Conservation (phyloP, 2,797 vertebrate genomes). For the Chromobotia macracanthus region DNA sequence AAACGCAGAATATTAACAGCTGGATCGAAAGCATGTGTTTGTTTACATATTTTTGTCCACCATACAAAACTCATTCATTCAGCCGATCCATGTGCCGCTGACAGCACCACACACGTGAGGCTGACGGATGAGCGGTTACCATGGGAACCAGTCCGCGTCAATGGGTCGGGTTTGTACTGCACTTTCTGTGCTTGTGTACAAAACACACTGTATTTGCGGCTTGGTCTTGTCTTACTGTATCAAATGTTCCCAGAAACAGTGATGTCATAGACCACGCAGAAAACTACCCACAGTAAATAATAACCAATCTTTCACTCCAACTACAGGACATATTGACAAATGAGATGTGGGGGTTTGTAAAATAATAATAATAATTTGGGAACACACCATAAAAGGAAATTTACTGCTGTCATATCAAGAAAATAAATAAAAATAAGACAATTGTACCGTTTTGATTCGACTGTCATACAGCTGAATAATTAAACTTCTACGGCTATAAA, state of each 20-base stretch:
- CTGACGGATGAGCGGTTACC: slow-evolving; percentile 20
- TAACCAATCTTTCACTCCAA: slow-evolving; percentile 7
- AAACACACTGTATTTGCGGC: not conserved
- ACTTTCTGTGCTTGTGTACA: not conserved
- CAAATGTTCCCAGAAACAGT: not conserved
- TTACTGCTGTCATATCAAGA: not conserved
- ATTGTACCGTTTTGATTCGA: not conserved
- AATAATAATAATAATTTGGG: slow-evolving; percentile 6
- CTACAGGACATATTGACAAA: slow-evolving; percentile 9
- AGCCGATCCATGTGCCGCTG: not conserved
- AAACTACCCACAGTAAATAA: not conserved
- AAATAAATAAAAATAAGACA: not conserved
- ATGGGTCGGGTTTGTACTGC: not conserved
- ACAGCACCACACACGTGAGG: not conserved
- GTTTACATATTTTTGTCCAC: too few relatives aligned
- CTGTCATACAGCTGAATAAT: slow-evolving; percentile 8
- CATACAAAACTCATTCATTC: not conserved
- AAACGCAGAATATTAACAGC: too few relatives aligned
- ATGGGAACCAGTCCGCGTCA: not conserved
- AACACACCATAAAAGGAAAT: not conserved
- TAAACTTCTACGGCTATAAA: not conserved
- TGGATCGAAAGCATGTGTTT: too few relatives aligned
- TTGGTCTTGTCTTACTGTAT: slow-evolving; percentile 1
- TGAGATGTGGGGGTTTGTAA: not conserved
- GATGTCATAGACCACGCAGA: not conserved